Evolutionary conservation across 2,888 invertebrate genomes (phyloP).

Genomic region (Chouioia cunea): DNA sequence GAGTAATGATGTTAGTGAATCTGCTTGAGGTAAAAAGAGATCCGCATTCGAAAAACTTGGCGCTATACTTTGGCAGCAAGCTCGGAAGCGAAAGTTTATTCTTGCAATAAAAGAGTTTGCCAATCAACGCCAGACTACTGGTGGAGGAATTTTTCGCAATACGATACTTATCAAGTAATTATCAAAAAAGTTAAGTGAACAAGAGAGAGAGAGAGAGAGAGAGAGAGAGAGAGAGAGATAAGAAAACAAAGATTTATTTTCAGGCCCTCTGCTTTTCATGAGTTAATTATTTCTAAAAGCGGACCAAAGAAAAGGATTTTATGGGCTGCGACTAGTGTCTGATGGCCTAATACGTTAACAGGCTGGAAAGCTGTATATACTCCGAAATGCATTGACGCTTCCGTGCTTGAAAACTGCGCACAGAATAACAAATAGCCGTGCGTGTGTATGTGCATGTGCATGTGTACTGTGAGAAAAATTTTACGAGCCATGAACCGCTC

Average conservation of each 20-base stretch:
- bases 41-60: too few relatives aligned
- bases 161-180: not conserved
- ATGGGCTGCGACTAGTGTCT: not conserved
- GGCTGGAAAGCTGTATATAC: constrained; percentile 29
- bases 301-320: too few relatives aligned
- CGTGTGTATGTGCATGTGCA: too few relatives aligned
- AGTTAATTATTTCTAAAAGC: too few relatives aligned
- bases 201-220: constrained; percentile 1
- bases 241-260: too few relatives aligned
- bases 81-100: too few relatives aligned
- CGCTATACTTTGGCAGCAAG: too few relatives aligned
- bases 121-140: too few relatives aligned
- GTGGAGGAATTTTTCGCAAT: too few relatives aligned
- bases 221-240: not conserved
- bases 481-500: constrained; percentile 10
- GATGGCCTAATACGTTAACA: constrained; percentile 18
- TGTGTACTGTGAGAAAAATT: constrained; percentile 4
- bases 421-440: constrained; percentile 19
- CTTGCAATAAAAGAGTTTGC: too few relatives aligned
- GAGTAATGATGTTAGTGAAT: too few relatives aligned
- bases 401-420: constrained; percentile 14
- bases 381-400: constrained; percentile 25
- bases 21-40: too few relatives aligned
- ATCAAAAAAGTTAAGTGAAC: not conserved
- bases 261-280: not conserved